Conservation (phyloP, 2,888 invertebrate species). For the Biston betularia region DNA sequence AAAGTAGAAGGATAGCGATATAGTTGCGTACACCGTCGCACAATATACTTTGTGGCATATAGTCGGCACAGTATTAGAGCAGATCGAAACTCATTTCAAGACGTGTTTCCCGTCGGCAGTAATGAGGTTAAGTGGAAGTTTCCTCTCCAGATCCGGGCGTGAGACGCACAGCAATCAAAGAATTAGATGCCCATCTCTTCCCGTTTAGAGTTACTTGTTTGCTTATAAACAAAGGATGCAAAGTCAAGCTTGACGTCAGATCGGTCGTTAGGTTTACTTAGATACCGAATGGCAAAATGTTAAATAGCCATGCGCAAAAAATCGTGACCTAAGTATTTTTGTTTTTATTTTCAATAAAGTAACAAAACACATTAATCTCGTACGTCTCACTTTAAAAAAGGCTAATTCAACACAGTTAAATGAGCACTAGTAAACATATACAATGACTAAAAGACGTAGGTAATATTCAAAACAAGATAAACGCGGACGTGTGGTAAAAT, state of each 20-base stretch:
- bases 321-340: neutral
- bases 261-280: constrained; percentile 8
- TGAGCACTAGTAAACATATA: too few species aligned
- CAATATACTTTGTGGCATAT: neutral
- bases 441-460: too few species aligned
- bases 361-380: too few species aligned
- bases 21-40: too few species aligned
- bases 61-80: constrained; percentile 28
- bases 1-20: too few species aligned
- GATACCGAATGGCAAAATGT: neutral
- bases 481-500: too few species aligned
- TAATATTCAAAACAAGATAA: too few species aligned
- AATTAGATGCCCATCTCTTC: constrained; percentile 32
- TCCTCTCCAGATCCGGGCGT: constrained; percentile 52
- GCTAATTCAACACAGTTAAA: neutral
- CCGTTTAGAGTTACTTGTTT: constrained; percentile 23
- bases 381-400: neutral
- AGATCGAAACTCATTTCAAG: constrained; percentile 45
- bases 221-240: constrained; percentile 17
- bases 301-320: neutral
- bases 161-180: constrained; percentile 57
- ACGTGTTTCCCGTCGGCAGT: constrained; percentile 52
- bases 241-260: constrained; percentile 8
- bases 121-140: constrained; percentile 74
- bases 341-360: neutral